Evolutionary conservation across 2,113 vertebrate species (phyloP).

Genomic region (Mixornis gularis): DNA sequence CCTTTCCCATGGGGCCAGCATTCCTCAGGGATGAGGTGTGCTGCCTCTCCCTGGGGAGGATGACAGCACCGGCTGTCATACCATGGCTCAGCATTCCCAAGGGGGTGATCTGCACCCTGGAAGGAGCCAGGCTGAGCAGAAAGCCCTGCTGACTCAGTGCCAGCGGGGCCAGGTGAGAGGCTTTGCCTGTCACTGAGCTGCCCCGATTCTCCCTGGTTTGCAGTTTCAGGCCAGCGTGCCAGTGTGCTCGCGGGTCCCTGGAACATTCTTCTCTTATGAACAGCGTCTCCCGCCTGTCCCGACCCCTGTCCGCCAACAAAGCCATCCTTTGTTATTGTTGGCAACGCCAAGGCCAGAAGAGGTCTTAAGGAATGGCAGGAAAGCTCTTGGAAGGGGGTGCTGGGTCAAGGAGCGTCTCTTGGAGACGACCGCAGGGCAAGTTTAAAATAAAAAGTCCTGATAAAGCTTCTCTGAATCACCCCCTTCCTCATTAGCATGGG

Average conservation of each 20-base stretch:
- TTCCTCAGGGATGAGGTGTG: not conserved
- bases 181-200: not conserved
- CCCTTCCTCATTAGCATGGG: not conserved
- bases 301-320: not conserved
- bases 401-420: not conserved
- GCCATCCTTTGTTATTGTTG: constrained; percentile 19
- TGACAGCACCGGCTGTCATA: not conserved
- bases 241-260: rapidly evolving
- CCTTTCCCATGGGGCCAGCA: not conserved
- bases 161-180: not conserved
- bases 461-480: not conserved
- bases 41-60: not conserved
- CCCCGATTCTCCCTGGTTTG: rapidly evolving
- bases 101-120: not conserved
- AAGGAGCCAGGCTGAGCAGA: not conserved
- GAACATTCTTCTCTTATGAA: not conserved
- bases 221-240: not conserved
- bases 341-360: not conserved
- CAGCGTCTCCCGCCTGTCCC: not conserved
- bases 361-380: not conserved
- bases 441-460: not conserved
- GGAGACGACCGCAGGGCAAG: not conserved
- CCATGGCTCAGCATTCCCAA: not conserved
- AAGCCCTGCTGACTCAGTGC: not conserved
- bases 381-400: not conserved